Evolutionary conservation across 1,140 invertebrate species (phyloP), one percentile per base, ranked within the genome.

Genomic region (Dinoponera quadriceps): DNA sequence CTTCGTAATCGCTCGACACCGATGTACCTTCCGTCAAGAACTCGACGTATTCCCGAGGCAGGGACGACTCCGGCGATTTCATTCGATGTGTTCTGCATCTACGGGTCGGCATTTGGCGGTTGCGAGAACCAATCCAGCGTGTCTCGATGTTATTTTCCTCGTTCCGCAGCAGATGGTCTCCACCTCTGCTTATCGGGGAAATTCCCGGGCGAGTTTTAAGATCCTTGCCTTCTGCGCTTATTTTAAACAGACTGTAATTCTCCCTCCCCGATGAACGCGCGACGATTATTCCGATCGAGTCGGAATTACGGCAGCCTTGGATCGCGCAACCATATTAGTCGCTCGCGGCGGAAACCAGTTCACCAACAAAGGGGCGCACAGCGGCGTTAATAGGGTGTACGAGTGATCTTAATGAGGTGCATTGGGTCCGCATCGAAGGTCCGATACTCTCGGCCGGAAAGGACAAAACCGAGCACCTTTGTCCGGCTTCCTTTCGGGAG

Each of bases 351-450:
- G 48, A 82, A 60, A 73, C 69, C 75, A 80, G 65, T 71, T 59
- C 65, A 29, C 57, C 27, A 74, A 74, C 44, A 74, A 82, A 83
- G 83, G 27, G n/a, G n/a, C n/a, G n/a, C 49, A 68, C 13, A 69
- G 27, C 38, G 48, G 62, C 77, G 75, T 88, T 85, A 87, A 85
- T 75, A 68, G 77, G 51, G 63, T 77, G 59, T 78, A 55, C 65
- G 54, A 73, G 68, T 78, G 82, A 73, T 83, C 66, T 66, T 85
- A 85, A 89, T 85, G 81, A 88, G 83, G 83, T 68, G 75, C 60
- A 85, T 20, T 69, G 33, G 63, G 49, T 44, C 22, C 63, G 65
- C 65, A 71, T 80, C 75, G 48, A 80, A 71, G 71, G 75, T 57
- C 65, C 75, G 38, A 80, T 78, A 69, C 75, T 44, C 75, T 44